Percentiles rank a stretch among this genome's conserved stretches.
Conservation (phyloP, 2,113 vertebrate genomes). For the Notothenia rossii region DNA sequence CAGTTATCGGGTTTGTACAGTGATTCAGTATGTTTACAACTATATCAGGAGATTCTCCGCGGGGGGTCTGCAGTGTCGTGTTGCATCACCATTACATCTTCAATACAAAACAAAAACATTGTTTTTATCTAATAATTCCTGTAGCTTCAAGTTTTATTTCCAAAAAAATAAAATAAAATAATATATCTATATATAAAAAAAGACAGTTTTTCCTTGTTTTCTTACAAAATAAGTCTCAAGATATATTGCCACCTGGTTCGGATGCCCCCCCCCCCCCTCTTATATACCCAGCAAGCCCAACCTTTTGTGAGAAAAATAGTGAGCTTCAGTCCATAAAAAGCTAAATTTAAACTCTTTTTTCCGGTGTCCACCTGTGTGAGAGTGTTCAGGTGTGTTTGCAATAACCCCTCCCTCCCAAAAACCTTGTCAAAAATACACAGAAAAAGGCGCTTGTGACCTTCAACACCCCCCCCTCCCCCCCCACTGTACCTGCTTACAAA, state of each 20-base stretch:
- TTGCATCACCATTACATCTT: constrained; percentile 84
- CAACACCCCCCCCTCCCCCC: constrained; percentile 75
- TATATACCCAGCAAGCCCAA: constrained; percentile 62
- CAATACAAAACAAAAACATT: constrained; percentile 81
- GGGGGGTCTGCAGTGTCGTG: constrained; percentile 83
- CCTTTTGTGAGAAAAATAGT: constrained; percentile 78
- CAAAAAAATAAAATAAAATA: constrained; percentile 87
- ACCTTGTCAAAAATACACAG: constrained; percentile 74
- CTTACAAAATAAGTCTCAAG: constrained; percentile 87
- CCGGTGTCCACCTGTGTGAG: constrained; percentile 48
- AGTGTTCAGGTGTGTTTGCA: constrained; percentile 64
- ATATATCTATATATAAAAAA: constrained; percentile 88
- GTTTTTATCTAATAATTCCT: constrained; percentile 84
- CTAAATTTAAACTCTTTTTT: constrained; percentile 74
- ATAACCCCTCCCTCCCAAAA: constrained; percentile 53
- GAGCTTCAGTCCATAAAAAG: constrained; percentile 78
- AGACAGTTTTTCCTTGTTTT: constrained; percentile 81
- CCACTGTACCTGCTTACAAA: constrained; percentile 74
- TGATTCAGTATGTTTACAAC: constrained; percentile 86
- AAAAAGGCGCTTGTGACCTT: constrained; percentile 82
- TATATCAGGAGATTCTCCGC: constrained; percentile 78
- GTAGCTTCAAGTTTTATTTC: constrained; percentile 86
- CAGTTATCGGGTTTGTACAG: constrained; percentile 86
- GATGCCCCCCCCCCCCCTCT: constrained; percentile 50
- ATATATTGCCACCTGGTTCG: constrained; percentile 86